Evolutionary conservation across 53 echinoderm and acorn worm species (phyloP).

Genomic region (Glandiceps talaboti): DNA sequence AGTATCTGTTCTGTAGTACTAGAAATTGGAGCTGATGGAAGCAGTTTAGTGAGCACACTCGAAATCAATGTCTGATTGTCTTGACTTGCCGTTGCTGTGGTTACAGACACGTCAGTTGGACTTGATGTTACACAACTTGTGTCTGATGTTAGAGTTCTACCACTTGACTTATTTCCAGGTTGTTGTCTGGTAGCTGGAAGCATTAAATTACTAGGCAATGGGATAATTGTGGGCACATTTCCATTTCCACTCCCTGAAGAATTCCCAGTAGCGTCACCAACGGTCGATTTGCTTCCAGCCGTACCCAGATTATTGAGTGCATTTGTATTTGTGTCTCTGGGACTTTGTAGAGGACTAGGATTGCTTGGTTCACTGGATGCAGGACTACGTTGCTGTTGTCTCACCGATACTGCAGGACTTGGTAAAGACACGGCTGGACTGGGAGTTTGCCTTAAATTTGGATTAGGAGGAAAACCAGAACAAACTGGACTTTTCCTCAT

Average conservation of each 20-base stretch:
- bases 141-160: not conserved
- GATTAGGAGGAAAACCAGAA: not conserved
- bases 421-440: conserved; percentile 7
- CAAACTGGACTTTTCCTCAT: not conserved
- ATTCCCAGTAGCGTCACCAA: too few species aligned
- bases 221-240: conserved; percentile 4
- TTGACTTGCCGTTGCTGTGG: not conserved
- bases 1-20: not conserved
- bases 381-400: conserved; percentile 13
- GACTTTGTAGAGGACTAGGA: conserved; percentile 14
- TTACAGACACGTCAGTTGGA: not conserved
- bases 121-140: not conserved
- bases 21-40: not conserved
- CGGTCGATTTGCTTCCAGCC: not conserved
- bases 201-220: conserved; percentile 37
- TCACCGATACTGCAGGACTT: conserved; percentile 6
- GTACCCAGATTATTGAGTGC: too few species aligned
- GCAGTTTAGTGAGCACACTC: not conserved
- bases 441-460: not conserved
- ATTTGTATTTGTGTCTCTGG: not conserved
- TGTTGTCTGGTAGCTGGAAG: conserved; percentile 12
- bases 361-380: conserved; percentile 20
- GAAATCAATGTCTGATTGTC: not conserved
- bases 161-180: not conserved
- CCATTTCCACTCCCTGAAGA: not conserved